Percentiles rank a stretch among this genome's conserved stretches.
phyloP scores from a whole-genome alignment of 2,797 vertebrate species.

The Fundulus diaphanus region DNA sequence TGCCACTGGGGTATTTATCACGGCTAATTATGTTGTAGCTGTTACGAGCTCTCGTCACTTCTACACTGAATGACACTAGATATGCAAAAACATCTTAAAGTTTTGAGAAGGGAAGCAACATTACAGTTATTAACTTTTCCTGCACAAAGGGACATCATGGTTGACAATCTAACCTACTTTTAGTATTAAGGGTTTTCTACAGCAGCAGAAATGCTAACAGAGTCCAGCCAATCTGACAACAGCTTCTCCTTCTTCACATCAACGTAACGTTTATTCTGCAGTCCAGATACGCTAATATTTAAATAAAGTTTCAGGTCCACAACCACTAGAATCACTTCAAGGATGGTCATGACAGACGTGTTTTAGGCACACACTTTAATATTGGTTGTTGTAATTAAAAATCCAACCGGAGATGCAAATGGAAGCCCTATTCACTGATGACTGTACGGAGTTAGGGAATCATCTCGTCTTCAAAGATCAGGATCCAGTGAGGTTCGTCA shows the following conservation, averaged over 20 bases:
- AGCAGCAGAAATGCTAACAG: neutral
- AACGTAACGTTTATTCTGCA: neutral
- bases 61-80: neutral
- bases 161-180: neutral
- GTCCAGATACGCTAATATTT: neutral
- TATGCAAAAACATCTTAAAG: neutral
- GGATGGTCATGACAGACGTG: neutral
- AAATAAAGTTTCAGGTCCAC: neutral
- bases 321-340: neutral
- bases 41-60: neutral
- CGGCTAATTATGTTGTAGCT: neutral
- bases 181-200: neutral
- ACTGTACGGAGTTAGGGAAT: neutral
- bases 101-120: neutral
- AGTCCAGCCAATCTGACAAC: neutral
- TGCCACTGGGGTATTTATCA: neutral
- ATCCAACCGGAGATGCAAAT: neutral
- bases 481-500: neutral
- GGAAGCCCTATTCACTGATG: neutral
- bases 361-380: neutral
- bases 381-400: neutral
- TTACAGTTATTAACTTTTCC: neutral
- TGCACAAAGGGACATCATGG: neutral
- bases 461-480: neutral
- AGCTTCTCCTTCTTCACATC: neutral